phyloP scores from a whole-genome alignment of 2,797 vertebrate species.

The Acanthornis magna region DNA sequence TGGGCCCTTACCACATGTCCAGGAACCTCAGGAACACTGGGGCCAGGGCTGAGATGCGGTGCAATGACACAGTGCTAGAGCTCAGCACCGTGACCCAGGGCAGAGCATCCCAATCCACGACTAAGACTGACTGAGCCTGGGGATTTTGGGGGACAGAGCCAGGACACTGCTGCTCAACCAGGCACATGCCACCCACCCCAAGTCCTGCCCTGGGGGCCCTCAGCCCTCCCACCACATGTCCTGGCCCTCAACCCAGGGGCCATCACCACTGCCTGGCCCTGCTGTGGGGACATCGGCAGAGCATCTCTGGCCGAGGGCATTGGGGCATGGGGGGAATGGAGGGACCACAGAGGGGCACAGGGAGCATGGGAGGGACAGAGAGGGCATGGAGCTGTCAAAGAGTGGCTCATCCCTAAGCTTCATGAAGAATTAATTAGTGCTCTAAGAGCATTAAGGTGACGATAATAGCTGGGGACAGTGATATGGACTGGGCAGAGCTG shows the following conservation, averaged over 20 bases:
- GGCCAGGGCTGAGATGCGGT: fast-evolving
- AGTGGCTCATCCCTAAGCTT: neutral
- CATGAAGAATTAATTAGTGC: neutral
- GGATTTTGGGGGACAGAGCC: neutral
- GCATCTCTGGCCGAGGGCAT: neutral
- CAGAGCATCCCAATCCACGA: neutral
- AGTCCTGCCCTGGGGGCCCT: neutral
- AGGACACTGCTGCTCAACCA: neutral
- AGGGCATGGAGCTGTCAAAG: neutral
- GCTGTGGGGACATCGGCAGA: neutral
- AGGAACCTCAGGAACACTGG: neutral
- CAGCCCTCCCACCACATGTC: neutral
- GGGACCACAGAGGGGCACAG: fast-evolving
- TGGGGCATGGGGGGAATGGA: neutral
- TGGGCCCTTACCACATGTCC: fast-evolving
- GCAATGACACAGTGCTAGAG: neutral
- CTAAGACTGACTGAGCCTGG: fast-evolving
- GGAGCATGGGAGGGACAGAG: neutral
- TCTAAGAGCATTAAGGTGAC: neutral
- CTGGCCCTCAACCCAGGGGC: fast-evolving
- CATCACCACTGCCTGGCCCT: neutral
- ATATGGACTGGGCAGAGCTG: neutral
- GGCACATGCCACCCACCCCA: fast-evolving
- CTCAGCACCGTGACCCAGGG: neutral
- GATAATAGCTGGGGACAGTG: neutral